A percentile compares a stretch with the other conserved stretches of the same genome.
Conservation (phyloP, 2,888 invertebrate species). For the Leptura quadrifasciata region DNA sequence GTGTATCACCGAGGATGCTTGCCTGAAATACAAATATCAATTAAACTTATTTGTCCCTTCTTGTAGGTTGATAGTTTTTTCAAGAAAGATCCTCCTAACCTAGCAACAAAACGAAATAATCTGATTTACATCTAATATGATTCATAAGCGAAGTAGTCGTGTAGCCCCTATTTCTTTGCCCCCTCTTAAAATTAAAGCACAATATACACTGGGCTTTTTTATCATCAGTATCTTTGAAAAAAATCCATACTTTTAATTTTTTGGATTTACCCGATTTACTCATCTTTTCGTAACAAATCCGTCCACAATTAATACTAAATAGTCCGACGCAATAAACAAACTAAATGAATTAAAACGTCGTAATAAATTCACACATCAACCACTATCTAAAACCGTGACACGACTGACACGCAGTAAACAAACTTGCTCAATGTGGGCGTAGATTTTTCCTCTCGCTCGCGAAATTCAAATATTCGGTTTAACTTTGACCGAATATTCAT, state of each 20-base stretch:
- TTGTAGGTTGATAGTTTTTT: neutral
- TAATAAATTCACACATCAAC: too few relatives aligned
- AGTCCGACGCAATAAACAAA: too few relatives aligned
- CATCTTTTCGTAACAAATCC: neutral
- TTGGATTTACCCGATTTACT: neutral
- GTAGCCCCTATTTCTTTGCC: neutral
- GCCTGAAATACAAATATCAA: neutral
- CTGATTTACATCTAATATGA: neutral
- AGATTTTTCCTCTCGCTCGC: too few relatives aligned
- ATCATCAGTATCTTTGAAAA: neutral
- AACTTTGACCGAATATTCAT: too few relatives aligned
- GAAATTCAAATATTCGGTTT: too few relatives aligned
- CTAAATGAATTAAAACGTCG: too few relatives aligned
- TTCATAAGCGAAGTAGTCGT: neutral
- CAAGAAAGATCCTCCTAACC: neutral
- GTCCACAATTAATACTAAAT: too few relatives aligned
- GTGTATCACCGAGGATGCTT: neutral
- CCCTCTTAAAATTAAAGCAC: neutral
- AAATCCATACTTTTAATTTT: neutral
- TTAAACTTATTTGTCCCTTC: neutral
- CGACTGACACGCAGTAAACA: too few relatives aligned
- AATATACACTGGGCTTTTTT: neutral
- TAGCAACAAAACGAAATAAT: neutral
- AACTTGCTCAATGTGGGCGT: too few relatives aligned
- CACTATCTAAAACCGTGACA: too few relatives aligned